Evolutionary conservation across 2,113 vertebrate genomes (phyloP).

Genomic region (Sapayoa aenigma): DNA sequence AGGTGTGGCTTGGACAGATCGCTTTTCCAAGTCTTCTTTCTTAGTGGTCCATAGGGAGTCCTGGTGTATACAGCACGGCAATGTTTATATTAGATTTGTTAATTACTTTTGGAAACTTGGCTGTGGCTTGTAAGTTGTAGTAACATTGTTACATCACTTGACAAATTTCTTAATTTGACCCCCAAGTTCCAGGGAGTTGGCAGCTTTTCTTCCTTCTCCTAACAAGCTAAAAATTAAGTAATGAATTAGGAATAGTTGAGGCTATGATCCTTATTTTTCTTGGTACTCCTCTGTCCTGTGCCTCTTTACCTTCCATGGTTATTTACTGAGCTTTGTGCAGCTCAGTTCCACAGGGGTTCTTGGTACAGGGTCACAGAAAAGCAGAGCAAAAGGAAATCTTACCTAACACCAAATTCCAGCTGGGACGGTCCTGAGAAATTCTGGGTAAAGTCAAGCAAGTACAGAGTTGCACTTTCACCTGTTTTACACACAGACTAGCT

Average conservation of each 20-base stretch:
- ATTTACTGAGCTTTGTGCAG: background rate
- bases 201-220: background rate
- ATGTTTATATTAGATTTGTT: background rate
- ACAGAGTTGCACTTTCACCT: slow-evolving; percentile 31
- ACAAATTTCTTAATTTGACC: background rate
- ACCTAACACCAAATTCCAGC: background rate
- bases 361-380: background rate
- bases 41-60: background rate
- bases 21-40: background rate
- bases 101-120: background rate
- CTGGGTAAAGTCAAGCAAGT: background rate
- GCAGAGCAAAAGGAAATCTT: background rate
- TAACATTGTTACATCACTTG: background rate
- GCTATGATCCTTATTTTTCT: background rate
- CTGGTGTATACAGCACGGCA: background rate
- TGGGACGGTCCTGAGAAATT: background rate
- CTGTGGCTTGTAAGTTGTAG: background rate
- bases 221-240: background rate
- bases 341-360: background rate
- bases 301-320: background rate
- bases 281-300: background rate
- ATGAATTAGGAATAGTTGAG: background rate
- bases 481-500: background rate
- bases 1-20: background rate
- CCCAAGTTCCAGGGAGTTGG: background rate